Evolutionary conservation across 2,113 vertebrate genomes (phyloP).

Genomic region (Peromyscus californicus): DNA sequence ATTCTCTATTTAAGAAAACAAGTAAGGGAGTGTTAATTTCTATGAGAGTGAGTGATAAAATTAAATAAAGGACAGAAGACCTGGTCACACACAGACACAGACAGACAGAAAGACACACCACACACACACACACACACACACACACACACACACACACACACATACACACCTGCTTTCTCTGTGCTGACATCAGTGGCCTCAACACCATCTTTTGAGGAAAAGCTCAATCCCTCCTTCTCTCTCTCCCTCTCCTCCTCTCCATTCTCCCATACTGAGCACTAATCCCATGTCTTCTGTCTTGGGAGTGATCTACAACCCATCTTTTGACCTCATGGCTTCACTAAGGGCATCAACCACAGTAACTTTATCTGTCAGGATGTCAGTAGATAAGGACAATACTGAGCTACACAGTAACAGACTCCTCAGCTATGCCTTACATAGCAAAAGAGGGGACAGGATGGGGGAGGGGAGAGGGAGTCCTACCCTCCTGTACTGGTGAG

Average conservation of each 20-base stretch:
- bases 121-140: neutral
- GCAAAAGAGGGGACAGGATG: neutral
- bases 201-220: neutral
- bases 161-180: neutral
- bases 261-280: neutral
- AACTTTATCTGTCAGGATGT: slow-evolving; percentile 7
- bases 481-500: neutral
- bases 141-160: neutral
- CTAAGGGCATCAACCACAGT: neutral
- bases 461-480: too few relatives aligned
- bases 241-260: neutral
- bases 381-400: neutral
- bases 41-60: neutral
- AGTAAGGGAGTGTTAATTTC: slow-evolving; percentile 46
- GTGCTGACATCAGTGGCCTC: neutral
- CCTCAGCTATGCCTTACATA: neutral
- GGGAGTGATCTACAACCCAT: neutral
- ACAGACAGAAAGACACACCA: neutral
- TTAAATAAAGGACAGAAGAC: neutral
- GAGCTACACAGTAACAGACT: neutral
- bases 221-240: neutral
- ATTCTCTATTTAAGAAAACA: slow-evolving; percentile 91
- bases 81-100: neutral
- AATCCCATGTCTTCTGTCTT: neutral
- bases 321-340: neutral